phyloP scores from a whole-genome alignment of 2,888 invertebrate genomes.

The Parnassius mnemosyne region DNA sequence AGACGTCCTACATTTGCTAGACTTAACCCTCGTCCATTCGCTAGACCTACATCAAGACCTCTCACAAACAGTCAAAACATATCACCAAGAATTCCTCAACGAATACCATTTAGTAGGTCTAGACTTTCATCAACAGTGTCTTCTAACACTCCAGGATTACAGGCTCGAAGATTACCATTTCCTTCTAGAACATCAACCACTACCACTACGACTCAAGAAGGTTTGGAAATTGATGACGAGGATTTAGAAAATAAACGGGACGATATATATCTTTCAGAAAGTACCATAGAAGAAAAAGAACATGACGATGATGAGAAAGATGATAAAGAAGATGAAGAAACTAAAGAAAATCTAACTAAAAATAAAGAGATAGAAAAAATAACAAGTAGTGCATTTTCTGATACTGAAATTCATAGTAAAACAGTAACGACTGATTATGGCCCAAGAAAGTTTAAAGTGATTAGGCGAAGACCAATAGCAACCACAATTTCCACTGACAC shows the following conservation, averaged over 20 bases:
- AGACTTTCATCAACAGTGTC: conserved; percentile 42
- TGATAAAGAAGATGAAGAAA: conserved; percentile 35
- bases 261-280: conserved; percentile 72
- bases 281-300: conserved; percentile 72
- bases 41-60: conserved; percentile 38
- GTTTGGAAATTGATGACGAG: conserved; percentile 45
- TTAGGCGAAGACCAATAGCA: conserved; percentile 18
- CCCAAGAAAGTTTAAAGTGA: conserved; percentile 22
- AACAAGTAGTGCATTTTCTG: conserved; percentile 33
- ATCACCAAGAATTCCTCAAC: conserved; percentile 42
- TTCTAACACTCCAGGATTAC: conserved; percentile 35
- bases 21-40: conserved; percentile 71
- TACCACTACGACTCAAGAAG: conserved; percentile 50
- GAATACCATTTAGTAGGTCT: conserved; percentile 56
- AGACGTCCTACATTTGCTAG: conserved; percentile 62
- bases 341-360: conserved; percentile 32
- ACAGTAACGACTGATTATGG: conserved; percentile 18
- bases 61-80: conserved; percentile 28
- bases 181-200: conserved; percentile 50
- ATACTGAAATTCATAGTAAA: conserved; percentile 15
- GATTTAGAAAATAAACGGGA: conserved; percentile 60
- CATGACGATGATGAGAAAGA: conserved; percentile 55
- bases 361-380: conserved; percentile 27
- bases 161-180: conserved; percentile 59
- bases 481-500: conserved; percentile 11